Conservation (phyloP, 2,888 invertebrate species). For the Melanophora roralis region DNA sequence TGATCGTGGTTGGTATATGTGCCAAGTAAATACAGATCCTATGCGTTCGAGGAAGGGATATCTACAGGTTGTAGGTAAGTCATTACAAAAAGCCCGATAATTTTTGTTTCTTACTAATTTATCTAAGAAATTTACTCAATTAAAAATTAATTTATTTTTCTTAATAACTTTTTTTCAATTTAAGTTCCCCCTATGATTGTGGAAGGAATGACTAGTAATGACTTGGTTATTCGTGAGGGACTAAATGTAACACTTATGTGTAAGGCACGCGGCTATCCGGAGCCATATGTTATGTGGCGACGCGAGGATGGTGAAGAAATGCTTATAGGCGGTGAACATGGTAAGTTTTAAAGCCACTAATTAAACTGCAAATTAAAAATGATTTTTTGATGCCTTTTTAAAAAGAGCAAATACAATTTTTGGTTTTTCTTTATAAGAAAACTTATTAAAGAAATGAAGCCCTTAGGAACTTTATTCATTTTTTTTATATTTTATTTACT, state of each 20-base stretch:
- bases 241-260: slow-evolving; percentile 92
- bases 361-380: too few species aligned
- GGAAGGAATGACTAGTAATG: slow-evolving; percentile 92
- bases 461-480: too few species aligned
- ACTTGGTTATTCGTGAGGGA: slow-evolving; percentile 93
- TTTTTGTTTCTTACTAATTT: too few species aligned
- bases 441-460: too few species aligned
- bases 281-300: slow-evolving; percentile 95
- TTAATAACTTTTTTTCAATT: slow-evolving; percentile 52
- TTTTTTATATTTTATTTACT: too few species aligned
- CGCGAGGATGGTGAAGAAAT: slow-evolving; percentile 93
- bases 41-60: slow-evolving; percentile 94
- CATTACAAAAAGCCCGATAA: background rate
- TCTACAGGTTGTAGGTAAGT: slow-evolving; percentile 93
- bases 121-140: too few species aligned
- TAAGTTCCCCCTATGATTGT: slow-evolving; percentile 94
- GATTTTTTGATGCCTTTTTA: too few species aligned
- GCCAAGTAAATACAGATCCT: slow-evolving; percentile 95
- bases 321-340: slow-evolving; percentile 91
- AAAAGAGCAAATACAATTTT: too few species aligned
- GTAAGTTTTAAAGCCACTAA: too few species aligned
- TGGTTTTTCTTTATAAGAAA: too few species aligned
- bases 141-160: background rate
- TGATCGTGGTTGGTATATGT: slow-evolving; percentile 95
- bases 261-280: slow-evolving; percentile 91